Percentiles rank a stretch among this genome's conserved stretches.
phyloP scores from a whole-genome alignment of 2,113 vertebrate species.

The Ramphastos sulfuratus region DNA sequence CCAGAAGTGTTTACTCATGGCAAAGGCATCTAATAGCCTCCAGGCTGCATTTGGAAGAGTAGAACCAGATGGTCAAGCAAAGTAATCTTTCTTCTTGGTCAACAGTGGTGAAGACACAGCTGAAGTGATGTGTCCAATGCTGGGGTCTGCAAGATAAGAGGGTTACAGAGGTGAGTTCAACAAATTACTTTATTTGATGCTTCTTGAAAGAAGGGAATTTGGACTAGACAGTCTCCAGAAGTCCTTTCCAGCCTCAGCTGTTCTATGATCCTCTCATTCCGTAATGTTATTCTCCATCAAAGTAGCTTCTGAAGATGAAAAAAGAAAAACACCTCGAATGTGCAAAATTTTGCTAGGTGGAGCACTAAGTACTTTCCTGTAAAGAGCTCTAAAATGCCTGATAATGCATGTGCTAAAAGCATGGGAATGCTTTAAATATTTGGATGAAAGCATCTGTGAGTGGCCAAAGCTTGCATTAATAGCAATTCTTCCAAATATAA shows the following conservation, averaged over 20 bases:
- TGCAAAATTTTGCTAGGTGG: neutral
- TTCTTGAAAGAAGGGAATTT: neutral
- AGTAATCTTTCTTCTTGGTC: accelerated
- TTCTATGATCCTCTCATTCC: neutral
- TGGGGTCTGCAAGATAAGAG: neutral
- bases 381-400: neutral
- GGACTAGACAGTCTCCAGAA: neutral
- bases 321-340: accelerated
- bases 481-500: neutral
- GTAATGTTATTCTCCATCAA: neutral
- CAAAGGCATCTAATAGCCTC: neutral
- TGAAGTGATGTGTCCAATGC: neutral
- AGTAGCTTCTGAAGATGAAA: neutral
- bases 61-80: neutral
- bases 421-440: neutral
- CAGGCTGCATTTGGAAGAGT: neutral
- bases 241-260: neutral
- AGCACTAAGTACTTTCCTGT: neutral
- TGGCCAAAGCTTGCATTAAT: neutral
- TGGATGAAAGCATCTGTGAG: neutral
- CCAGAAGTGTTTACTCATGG: accelerated
- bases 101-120: neutral
- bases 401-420: neutral
- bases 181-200: neutral
- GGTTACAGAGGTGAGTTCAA: neutral